Evolutionary conservation across 2,888 invertebrate species (phyloP), one percentile per base, ranked within the genome.

Genomic region (Eudasyphora cyanicolor): DNA sequence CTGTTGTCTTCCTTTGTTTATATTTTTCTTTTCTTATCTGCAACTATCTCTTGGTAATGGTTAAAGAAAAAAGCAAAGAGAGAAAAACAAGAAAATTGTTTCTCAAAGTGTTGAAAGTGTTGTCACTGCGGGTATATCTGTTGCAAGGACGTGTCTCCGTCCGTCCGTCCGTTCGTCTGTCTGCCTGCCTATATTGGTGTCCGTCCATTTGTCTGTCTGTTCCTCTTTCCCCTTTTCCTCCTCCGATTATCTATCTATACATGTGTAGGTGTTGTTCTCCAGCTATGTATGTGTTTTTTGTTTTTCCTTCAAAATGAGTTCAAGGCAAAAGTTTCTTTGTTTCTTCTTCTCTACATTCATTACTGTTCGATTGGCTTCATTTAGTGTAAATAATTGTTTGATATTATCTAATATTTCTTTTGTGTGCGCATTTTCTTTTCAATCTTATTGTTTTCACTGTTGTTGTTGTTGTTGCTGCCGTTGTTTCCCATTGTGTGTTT

Each of bases 341-440:
- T 38, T 19, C n/a, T 62, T 19, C n/a, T 62, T 7, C 21, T 74
- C 12, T 14, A n/a, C 60, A 60, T 49, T 62, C 54, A 62, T 75
- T 79, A 62, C 69, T 54, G 51, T 82, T 78, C 77, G 75, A 78
- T 81, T 84, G 80, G 83, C 83, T 84, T 84, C 83, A 81, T 84
- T 84, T 81, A 81, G 83, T 84, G 75, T 84, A 84, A 84, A 81
- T 84, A 84, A 84, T 80, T 84, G 71, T 78, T 84, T 78, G 80
- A 79, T 79, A 84, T 78, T 83, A 83, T 80, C 83, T 73, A 54
- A 71, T 62, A 64, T 29, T 70, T 54, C 69, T 76, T 82, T 70
- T 80, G 69, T 76, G 29, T 69, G 14, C 29, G 21, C 7, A 29
- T 69, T 45, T 67, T 73, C 64, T 64, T 6, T 12, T 51, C 57